Percentiles rank a stretch among this genome's conserved stretches.
Evolutionary conservation across 2,888 invertebrate species (phyloP).

Genomic region (Cancer borealis): DNA sequence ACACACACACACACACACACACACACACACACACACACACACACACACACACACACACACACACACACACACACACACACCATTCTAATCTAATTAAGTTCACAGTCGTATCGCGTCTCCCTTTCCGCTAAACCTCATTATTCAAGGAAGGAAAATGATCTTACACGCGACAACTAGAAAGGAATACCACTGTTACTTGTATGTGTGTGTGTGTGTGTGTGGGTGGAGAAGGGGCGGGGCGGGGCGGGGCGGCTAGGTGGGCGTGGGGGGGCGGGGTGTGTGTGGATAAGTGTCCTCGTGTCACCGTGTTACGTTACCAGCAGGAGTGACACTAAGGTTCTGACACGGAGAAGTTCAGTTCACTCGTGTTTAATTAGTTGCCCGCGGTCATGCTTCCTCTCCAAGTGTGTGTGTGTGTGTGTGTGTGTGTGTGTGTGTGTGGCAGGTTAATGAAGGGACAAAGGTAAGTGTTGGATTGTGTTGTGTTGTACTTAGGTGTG

Average conservation of each 20-base stretch:
- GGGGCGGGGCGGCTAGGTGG: neutral
- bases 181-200: neutral
- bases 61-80: neutral
- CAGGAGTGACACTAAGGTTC: neutral
- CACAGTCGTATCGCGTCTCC: neutral
- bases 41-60: conserved; percentile 6
- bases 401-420: neutral
- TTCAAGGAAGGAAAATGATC: neutral
- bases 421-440: too few species aligned
- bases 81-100: neutral
- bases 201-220: neutral
- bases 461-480: neutral
- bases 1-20: conserved; percentile 9
- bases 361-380: neutral
- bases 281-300: neutral
- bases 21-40: conserved; percentile 33
- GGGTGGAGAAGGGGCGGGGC: neutral
- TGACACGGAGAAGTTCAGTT: neutral
- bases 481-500: neutral
- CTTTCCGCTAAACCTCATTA: neutral
- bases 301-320: conserved; percentile 4
- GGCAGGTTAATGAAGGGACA: neutral
- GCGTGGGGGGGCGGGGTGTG: neutral
- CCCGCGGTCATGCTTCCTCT: neutral
- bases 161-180: neutral